Percentiles rank a stretch among this genome's conserved stretches.
phyloP scores from a whole-genome alignment of 2,797 vertebrate genomes.

The Hoplostethus atlanticus region DNA sequence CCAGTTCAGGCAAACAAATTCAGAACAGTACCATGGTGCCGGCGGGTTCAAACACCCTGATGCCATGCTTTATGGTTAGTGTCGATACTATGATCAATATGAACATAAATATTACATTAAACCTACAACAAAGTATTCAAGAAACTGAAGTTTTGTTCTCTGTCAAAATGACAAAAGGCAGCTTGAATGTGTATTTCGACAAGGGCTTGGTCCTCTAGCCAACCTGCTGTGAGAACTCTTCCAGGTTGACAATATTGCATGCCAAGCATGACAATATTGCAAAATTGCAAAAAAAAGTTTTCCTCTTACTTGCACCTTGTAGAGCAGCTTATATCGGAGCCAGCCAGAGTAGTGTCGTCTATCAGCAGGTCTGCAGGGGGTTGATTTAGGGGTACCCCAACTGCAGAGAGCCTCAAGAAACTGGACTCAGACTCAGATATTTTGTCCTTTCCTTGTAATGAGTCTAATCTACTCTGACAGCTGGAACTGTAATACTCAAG shows the following conservation, averaged over 20 bases:
- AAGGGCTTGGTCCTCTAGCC: background rate
- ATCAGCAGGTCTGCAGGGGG: background rate
- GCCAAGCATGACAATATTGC: background rate
- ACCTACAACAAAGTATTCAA: no score
- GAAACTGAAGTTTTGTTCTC: background rate
- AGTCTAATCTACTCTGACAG: constrained; percentile 4
- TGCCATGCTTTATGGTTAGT: background rate
- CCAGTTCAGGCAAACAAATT: background rate
- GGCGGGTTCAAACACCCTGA: background rate
- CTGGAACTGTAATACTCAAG: background rate
- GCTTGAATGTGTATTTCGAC: background rate
- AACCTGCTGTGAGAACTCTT: background rate
- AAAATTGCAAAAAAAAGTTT: background rate
- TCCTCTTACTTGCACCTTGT: background rate
- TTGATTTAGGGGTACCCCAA: no score
- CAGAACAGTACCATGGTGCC: background rate
- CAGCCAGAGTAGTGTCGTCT: background rate
- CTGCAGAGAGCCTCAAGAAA: no score
- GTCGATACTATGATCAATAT: background rate
- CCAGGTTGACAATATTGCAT: background rate
- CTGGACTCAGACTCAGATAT: no score
- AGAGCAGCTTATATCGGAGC: background rate
- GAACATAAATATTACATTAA: background rate
- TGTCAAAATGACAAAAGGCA: background rate
- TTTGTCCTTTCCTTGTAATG: no score